These are phyloP conservation scores for Elegia similella DNA, from an alignment of 2,888 invertebrate genomes.

Conservation along the genomic window DNA sequence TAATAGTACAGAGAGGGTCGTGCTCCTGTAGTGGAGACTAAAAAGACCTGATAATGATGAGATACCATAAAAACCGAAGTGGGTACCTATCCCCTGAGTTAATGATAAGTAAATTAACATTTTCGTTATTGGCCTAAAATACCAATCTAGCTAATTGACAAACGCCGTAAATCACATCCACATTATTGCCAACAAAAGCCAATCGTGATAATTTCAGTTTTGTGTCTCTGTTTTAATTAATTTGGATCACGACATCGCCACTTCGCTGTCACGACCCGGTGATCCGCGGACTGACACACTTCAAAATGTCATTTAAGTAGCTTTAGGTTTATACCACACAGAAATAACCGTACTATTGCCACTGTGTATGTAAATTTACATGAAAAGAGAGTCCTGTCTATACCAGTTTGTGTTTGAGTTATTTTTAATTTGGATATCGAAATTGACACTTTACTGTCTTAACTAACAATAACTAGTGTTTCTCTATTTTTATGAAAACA, in stretches of 20 bases:
- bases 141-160: conserved; percentile 1
- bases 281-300: conserved; percentile 75
- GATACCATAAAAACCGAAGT: no score
- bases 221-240: conserved; percentile 80
- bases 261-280: conserved; percentile 76
- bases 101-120: no score
- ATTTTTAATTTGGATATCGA: conserved; percentile 82
- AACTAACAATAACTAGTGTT: no score
- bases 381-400: conserved; percentile 72
- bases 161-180: conserved; percentile 48
- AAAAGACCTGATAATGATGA: no score
- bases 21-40: no score
- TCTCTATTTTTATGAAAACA: no score
- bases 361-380: no score
- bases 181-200: conserved; percentile 49
- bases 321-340: conserved; percentile 50
- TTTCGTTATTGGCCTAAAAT: no score
- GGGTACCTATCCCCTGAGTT: no score
- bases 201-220: conserved; percentile 77
- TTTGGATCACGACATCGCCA: conserved; percentile 81
- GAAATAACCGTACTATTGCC: no score
- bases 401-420: conserved; percentile 75
- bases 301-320: conserved; percentile 78
- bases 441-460: conserved; percentile 79
- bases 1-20: no score